A percentile compares a stretch with the other conserved stretches of the same genome.
phyloP scores from a whole-genome alignment of 2,888 invertebrate species.

The Tholera decimalis region DNA sequence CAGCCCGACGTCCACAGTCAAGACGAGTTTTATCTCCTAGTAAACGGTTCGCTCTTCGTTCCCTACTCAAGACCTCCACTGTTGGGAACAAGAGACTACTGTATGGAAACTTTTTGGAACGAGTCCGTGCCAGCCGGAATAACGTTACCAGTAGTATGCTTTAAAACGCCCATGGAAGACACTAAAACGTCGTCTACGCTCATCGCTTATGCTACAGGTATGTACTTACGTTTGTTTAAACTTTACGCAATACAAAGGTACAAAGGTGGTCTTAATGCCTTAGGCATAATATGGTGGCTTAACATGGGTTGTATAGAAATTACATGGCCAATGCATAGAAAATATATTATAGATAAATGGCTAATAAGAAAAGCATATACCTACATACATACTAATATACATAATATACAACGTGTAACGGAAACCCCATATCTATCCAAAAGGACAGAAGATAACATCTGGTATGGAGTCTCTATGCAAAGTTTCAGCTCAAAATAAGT shows the following conservation, averaged over 20 bases:
- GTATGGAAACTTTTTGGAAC: constrained; percentile 91
- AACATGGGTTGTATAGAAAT: no score
- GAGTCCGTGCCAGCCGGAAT: constrained; percentile 83
- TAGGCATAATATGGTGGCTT: no score
- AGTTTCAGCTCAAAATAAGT: no score
- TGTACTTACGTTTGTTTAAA: constrained; percentile 35
- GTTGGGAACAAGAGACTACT: constrained; percentile 90
- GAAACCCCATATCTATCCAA: no score
- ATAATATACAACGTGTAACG: no score
- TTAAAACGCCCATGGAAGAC: constrained; percentile 79
- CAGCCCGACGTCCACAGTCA: constrained; percentile 85
- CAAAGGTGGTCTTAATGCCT: no score
- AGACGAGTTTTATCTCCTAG: constrained; percentile 91
- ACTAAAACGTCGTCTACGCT: constrained; percentile 81
- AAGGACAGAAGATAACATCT: no score
- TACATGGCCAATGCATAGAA: background rate
- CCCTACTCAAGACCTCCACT: constrained; percentile 86
- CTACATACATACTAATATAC: no score
- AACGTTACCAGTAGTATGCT: constrained; percentile 91
- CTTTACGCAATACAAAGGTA: no score
- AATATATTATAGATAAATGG: no score
- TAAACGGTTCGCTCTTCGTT: constrained; percentile 91
- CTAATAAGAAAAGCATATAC: no score
- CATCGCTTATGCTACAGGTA: constrained; percentile 86
- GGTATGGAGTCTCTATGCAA: no score